A percentile compares a stretch with the other conserved stretches of the same genome.
phyloP scores from a whole-genome alignment of 1,140 invertebrate genomes.

The Drosophila virilis region DNA sequence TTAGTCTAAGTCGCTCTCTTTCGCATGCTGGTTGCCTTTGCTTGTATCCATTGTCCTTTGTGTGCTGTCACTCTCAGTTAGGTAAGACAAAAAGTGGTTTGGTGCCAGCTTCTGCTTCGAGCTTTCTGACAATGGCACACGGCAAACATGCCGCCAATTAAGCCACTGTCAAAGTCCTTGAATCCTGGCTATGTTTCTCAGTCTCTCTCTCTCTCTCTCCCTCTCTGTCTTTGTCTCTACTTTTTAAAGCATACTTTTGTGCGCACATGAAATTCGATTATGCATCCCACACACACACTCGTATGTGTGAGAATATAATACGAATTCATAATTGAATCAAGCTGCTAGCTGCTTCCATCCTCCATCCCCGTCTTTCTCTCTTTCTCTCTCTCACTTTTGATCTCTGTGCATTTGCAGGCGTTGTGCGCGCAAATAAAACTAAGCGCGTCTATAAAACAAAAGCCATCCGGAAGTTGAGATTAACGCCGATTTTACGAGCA shows the following conservation, averaged over 20 bases:
- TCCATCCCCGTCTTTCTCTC: neutral
- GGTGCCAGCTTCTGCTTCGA: conserved; percentile 12
- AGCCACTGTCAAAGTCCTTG: conserved; percentile 28
- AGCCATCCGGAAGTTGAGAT: conserved; percentile 61
- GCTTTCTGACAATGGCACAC: conserved; percentile 26
- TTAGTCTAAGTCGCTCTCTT: conserved; percentile 1
- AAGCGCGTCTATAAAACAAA: conserved; percentile 81
- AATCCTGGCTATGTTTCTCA: neutral
- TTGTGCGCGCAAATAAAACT: conserved; percentile 73
- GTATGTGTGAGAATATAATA: conserved; percentile 62
- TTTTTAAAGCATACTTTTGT: conserved; percentile 47
- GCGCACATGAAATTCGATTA: conserved; percentile 59
- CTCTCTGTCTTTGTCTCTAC: neutral
- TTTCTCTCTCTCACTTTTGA: conserved; percentile 28
- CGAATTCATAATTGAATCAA: conserved; percentile 82
- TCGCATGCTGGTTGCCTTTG: conserved; percentile 5
- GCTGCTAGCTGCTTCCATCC: conserved; percentile 9
- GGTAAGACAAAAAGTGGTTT: conserved; percentile 28
- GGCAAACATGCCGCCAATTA: conserved; percentile 50
- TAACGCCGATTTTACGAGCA: conserved; percentile 71
- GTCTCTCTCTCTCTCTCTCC: neutral
- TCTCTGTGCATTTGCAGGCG: conserved; percentile 36
- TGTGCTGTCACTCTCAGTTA: conserved; percentile 48
- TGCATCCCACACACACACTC: conserved; percentile 11
- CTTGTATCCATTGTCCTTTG: conserved; percentile 13